A percentile compares a stretch with the other conserved stretches of the same genome.
Conservation (phyloP, 2,797 vertebrate species). For the Eulemur albifrons region DNA sequence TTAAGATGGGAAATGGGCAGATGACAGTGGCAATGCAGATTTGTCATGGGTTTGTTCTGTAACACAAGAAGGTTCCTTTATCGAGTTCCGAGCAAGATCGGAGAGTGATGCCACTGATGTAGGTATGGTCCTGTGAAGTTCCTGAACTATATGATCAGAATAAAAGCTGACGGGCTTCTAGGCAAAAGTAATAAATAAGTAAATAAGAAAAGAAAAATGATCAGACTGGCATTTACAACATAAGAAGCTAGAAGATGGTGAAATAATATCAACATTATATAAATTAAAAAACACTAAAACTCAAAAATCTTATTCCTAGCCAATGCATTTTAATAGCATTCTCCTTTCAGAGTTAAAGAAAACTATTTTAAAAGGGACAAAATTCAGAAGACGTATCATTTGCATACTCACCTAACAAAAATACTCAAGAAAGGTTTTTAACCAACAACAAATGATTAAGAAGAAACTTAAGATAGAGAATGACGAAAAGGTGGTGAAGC, state of each 20-base stretch:
- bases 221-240: neutral
- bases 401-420: neutral
- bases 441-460: neutral
- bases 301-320: neutral
- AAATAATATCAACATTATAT: neutral
- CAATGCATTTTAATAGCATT: neutral
- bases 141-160: neutral
- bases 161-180: neutral
- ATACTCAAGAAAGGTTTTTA: neutral
- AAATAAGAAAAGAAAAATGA: too few relatives aligned
- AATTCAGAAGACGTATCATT: neutral
- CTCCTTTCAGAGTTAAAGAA: neutral
- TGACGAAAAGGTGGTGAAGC: neutral
- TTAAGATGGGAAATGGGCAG: neutral
- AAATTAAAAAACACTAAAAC: neutral
- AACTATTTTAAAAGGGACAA: neutral
- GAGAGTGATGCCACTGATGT: neutral
- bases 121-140: neutral
- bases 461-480: neutral
- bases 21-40: neutral
- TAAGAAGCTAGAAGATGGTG: neutral
- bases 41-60: neutral
- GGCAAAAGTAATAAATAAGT: neutral
- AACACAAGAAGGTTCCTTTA: neutral
- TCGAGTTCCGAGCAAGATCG: neutral